Evolutionary conservation across 37 sponge, comb jelly and placozoan genomes (phyloP), one percentile per base, ranked within the genome.

Genomic region (Oscarella lobularis): DNA sequence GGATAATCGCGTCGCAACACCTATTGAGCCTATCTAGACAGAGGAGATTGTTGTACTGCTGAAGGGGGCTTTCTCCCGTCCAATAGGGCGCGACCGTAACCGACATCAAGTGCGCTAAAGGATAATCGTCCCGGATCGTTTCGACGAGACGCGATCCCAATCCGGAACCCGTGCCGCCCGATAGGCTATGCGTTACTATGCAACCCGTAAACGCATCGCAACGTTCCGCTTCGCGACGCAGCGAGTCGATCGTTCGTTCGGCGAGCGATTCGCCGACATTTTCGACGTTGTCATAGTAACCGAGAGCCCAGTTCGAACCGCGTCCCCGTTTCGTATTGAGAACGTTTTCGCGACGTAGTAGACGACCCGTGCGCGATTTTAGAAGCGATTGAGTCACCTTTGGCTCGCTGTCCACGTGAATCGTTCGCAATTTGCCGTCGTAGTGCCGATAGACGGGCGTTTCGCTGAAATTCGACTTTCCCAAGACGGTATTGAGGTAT

Each of bases 121-220:
- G 90, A 66, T 79, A 81, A 37, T 86, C 83, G 1, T 83, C 83
- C 37, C 87, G 35, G 33, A 86, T 40, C 1, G 40, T 66, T 73
- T 93, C 94, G 9, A 89, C 30, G 4, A 93, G 31, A 34, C 71
- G 31, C 6, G 71, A 68, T 30, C 29, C 4, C 71, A 29, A 5
- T 29, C 71, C 92, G 68, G 92, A 83, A 66, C 90, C 94, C 66
- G 94, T 93, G 6, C 94, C 94, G 39, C 94, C 94, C 5, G 86
- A 80, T 3, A 85, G 36, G 70, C 94, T 93, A 80, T 93, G 94
- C 0, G 84, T 70, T 31, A 90, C 3, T 4, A 93, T 66, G 55
- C 75, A 80, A 1, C 87, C 89, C 37, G 39, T 38, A 37, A 78
- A 90, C 27, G 72, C 38, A 35, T 93, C 90, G 36, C 79, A 77